Evolutionary conservation across 2,888 invertebrate species (phyloP).

Genomic region (Drosophila lacicola): DNA sequence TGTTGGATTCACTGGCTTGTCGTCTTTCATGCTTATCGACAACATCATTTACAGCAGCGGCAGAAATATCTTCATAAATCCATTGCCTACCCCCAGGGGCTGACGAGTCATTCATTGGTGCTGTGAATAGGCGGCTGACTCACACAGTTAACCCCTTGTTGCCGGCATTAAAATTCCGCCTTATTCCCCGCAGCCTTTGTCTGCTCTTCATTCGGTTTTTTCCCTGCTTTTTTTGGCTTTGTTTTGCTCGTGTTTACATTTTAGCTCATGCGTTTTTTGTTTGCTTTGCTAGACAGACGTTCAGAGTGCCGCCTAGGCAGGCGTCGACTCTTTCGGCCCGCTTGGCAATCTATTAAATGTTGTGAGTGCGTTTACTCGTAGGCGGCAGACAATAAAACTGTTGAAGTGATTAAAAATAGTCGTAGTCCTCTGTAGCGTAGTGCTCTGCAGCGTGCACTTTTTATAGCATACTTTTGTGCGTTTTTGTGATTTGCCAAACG

Average conservation of each 20-base stretch:
- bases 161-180: constrained; percentile 36
- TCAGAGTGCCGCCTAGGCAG: constrained; percentile 8
- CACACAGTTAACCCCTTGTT: constrained; percentile 74
- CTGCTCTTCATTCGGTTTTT: constrained; percentile 9
- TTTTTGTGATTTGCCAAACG: constrained; percentile 40
- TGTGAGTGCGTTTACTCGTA: constrained; percentile 68
- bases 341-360: constrained; percentile 76
- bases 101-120: constrained; percentile 42
- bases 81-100: constrained; percentile 13
- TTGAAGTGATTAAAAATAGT: constrained; percentile 80
- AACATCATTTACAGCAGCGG: constrained; percentile 54
- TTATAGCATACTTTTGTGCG: constrained; percentile 44
- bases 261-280: constrained; percentile 29
- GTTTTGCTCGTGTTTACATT: constrained; percentile 25
- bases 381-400: constrained; percentile 72
- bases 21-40: constrained; percentile 72
- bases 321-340: neutral
- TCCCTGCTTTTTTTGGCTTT: constrained; percentile 4
- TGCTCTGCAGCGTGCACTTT: constrained; percentile 24
- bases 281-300: constrained; percentile 51
- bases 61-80: constrained; percentile 71
- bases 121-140: constrained; percentile 55
- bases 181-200: constrained; percentile 18
- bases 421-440: constrained; percentile 3
- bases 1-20: constrained; percentile 43